phyloP scores from a whole-genome alignment of 2,113 vertebrate genomes.

The Aythya baeri region DNA sequence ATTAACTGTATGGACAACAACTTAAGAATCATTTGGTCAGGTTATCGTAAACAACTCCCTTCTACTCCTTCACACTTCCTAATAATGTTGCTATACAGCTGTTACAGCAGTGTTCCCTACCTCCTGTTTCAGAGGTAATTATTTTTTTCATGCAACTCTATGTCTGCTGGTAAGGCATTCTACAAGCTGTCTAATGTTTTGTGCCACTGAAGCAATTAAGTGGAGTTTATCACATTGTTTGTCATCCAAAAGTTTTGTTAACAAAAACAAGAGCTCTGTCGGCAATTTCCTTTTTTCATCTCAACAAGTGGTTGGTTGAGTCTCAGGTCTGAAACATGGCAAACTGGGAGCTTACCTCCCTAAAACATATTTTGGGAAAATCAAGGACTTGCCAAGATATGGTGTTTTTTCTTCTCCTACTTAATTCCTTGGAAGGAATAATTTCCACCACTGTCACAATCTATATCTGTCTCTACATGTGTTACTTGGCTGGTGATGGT shows the following conservation, averaged over 20 bases:
- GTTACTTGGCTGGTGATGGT: neutral
- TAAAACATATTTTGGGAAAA: neutral
- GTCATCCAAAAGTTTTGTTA: neutral
- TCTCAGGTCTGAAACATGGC: neutral
- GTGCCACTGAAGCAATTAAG: slow-evolving; percentile 9
- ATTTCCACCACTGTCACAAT: neutral
- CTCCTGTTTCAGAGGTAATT: slow-evolving; percentile 42
- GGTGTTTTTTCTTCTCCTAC: neutral
- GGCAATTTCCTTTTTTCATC: neutral
- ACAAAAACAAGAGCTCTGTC: neutral
- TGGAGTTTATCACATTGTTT: neutral
- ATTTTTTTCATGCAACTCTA: neutral
- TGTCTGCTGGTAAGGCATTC: neutral
- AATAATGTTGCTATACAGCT: slow-evolving; percentile 44
- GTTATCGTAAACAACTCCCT: slow-evolving; percentile 66
- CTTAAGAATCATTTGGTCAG: slow-evolving; percentile 60
- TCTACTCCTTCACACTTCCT: slow-evolving; percentile 50
- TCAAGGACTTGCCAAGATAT: neutral
- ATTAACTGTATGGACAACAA: slow-evolving; percentile 49
- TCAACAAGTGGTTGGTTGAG: neutral
- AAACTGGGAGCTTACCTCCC: neutral
- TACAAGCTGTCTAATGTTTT: neutral
- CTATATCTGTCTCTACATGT: neutral
- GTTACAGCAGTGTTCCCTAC: neutral
- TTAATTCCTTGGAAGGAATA: neutral